These are phyloP conservation scores for Mus minutoides DNA, from an alignment of 2,797 vertebrate genomes.

Conservation along the genomic window DNA sequence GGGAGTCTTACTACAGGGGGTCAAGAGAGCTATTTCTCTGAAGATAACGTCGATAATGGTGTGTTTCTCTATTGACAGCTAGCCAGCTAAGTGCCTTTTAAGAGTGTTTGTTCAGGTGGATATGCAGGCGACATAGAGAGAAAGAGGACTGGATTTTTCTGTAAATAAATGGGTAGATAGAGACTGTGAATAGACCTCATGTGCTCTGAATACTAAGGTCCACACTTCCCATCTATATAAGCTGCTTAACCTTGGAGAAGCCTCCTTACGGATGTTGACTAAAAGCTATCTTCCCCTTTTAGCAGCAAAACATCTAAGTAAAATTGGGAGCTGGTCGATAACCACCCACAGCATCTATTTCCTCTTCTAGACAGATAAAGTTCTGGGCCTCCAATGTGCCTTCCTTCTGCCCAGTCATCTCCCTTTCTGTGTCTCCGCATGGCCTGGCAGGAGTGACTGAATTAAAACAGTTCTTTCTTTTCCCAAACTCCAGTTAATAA, in stretches of 20 bases:
- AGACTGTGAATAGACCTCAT: neutral
- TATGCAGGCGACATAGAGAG: accelerated
- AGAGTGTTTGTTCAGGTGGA: neutral
- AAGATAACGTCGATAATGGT: neutral
- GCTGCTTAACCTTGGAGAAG: neutral
- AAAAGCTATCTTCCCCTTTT: neutral
- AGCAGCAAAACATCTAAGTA: neutral
- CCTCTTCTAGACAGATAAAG: neutral
- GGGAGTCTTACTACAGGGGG: neutral
- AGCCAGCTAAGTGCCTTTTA: neutral
- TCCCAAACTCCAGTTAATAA: neutral
- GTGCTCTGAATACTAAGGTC: neutral
- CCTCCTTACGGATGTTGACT: neutral
- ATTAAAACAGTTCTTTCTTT: neutral
- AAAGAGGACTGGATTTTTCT: neutral
- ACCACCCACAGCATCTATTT: neutral
- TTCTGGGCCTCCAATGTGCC: neutral
- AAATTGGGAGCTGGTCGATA: neutral
- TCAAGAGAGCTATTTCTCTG: neutral
- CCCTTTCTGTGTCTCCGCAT: neutral
- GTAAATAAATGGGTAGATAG: too few relatives aligned
- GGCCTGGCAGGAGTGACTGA: neutral
- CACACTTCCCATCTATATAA: accelerated
- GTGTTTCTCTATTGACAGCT: neutral
- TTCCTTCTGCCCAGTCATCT: accelerated